Evolutionary conservation across 2,888 invertebrate genomes (phyloP), one percentile per base, ranked within the genome.

Genomic region (Drosophila kokeensis): DNA sequence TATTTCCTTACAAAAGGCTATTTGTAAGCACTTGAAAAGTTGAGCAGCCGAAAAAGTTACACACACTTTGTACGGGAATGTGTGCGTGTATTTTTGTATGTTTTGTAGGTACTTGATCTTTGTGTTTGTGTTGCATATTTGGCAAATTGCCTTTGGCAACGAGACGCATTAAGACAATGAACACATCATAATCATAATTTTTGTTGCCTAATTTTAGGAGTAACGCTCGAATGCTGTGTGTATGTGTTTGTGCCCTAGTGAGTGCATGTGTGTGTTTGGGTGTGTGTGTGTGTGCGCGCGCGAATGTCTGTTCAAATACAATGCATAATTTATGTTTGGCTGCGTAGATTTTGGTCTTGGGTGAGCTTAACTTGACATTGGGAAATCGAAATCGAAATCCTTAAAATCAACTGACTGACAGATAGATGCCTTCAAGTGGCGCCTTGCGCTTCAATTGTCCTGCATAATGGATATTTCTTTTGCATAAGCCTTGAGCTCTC

Each of bases 131-230:
- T 65, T 71, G 69, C 67, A 55, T 80, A 68, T 68, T 76, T 67
- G 75, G 69, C 54, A 75, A 87, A 81, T 78, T 71, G 79, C 73
- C 74, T 71, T 69, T 55, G 73, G 81, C 69, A 59, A 67, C 38
- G 59, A 69, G 42, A 53, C 71, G 72, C 86, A 88, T 90, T 80
- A 90, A 83, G 88, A 90, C 90, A 87, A 86, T 87, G 82, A 90
- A 88, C 87, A 87, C 90, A 90, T 88, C 82, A 86, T 87, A 88
- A 89, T 79, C 88, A 80, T 90, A 87, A 87, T 82, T 87, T 80
- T 76, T 83, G 86, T 83, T 68, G 90, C 88, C 83, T 86, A 87
- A 83, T 90, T 89, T 86, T 67, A 70, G 77, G 75, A 60, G 69
- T 70, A 66, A 32, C 15, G 10, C 34, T 42, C 49, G 34, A 61